Conservation (phyloP, 2,113 vertebrate species). For the Sitta europaea region DNA sequence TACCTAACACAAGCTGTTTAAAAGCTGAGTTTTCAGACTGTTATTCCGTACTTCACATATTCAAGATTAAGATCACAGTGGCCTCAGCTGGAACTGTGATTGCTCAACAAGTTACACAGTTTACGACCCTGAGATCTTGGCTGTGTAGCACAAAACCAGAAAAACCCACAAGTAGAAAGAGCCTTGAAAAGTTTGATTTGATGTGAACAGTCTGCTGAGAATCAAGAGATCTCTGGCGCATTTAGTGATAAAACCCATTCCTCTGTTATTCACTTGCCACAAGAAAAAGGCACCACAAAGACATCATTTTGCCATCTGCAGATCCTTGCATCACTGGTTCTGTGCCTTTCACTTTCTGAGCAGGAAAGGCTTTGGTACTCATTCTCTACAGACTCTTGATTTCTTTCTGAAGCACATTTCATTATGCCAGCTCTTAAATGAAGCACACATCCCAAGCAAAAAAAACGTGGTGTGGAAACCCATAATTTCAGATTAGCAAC, state of each 20-base stretch:
- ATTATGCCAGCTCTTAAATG: background rate
- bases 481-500: background rate
- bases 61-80: background rate
- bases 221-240: background rate
- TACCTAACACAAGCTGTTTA: background rate
- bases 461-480: background rate
- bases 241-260: background rate
- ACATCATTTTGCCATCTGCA: background rate
- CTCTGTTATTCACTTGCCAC: background rate
- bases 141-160: background rate
- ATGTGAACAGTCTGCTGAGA: background rate
- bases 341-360: background rate
- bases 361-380: background rate
- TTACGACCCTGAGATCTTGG: background rate
- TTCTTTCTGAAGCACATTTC: background rate
- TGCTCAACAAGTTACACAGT: background rate
- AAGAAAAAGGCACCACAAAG: background rate
- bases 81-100: background rate
- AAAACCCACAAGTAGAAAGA: background rate
- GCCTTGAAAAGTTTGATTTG: background rate
- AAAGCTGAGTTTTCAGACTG: background rate
- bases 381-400: background rate
- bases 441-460: background rate
- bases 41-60: background rate
- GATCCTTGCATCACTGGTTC: background rate